Percentiles rank a stretch among this genome's conserved stretches.
phyloP scores from a whole-genome alignment of 1,140 invertebrate genomes.

The Lordiphosa clarofinis region DNA sequence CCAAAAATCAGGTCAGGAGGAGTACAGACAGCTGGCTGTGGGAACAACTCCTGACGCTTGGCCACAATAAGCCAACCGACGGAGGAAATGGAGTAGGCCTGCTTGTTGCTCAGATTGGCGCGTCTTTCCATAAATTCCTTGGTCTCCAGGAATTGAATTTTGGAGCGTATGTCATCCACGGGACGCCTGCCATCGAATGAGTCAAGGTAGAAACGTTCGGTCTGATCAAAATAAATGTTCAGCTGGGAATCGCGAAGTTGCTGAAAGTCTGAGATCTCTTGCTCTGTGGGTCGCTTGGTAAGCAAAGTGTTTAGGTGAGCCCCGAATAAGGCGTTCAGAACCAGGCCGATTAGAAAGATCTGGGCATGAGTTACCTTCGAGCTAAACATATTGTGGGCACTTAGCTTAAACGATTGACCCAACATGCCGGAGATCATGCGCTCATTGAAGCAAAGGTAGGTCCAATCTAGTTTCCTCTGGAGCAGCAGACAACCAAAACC shows the following conservation, averaged over 20 bases:
- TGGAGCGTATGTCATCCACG: background rate
- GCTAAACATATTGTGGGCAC: slow-evolving; percentile 22
- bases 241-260: slow-evolving; percentile 27
- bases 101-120: slow-evolving; percentile 17
- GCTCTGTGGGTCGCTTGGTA: slow-evolving; percentile 43
- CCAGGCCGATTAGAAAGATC: slow-evolving; percentile 44
- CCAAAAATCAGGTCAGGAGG: slow-evolving; percentile 15
- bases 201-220: slow-evolving; percentile 37
- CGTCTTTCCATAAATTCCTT: background rate
- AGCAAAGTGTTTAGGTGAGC: slow-evolving; percentile 53
- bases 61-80: slow-evolving; percentile 29
- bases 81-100: slow-evolving; percentile 17
- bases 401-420: slow-evolving; percentile 39
- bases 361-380: slow-evolving; percentile 28
- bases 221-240: slow-evolving; percentile 29
- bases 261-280: slow-evolving; percentile 23
- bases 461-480: slow-evolving; percentile 28
- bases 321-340: slow-evolving; percentile 36
- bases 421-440: slow-evolving; percentile 50
- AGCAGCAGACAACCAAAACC: slow-evolving; percentile 33
- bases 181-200: background rate
- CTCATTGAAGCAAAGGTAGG: slow-evolving; percentile 41
- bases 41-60: slow-evolving; percentile 37
- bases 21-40: slow-evolving; percentile 25
- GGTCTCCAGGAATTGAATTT: slow-evolving; percentile 21